These are phyloP conservation scores for Aleiodes leptofemur DNA, from an alignment of 2,888 invertebrate species.

Conservation along the genomic window DNA sequence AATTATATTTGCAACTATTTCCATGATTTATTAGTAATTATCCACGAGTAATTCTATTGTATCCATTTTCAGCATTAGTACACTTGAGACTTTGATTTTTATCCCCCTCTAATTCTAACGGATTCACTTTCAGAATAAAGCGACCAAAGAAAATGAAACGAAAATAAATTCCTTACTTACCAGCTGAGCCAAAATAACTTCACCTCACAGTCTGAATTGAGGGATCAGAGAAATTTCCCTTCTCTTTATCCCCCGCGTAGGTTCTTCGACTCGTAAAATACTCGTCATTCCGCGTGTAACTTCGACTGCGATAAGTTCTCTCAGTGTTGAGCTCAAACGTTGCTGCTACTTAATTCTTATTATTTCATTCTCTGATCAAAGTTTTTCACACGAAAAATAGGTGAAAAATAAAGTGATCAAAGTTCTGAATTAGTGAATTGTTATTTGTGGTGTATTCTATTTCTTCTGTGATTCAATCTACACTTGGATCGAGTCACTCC, in stretches of 20 bases:
- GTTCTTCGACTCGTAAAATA: slow-evolving; percentile 11
- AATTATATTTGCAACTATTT: no score
- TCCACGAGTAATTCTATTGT: no score
- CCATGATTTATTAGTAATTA: no score
- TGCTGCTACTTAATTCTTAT: no score
- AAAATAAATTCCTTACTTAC: slow-evolving; percentile 13
- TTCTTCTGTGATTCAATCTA: neutral
- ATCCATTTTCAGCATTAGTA: no score
- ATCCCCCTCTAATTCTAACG: no score
- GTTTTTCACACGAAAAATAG: neutral
- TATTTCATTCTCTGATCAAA: neutral
- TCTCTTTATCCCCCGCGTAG: neutral
- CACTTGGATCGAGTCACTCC: neutral
- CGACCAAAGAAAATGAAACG: neutral
- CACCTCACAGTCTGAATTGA: slow-evolving; percentile 11
- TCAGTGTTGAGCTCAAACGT: neutral
- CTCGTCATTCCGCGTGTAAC: slow-evolving; percentile 45
- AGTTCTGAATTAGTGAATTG: neutral
- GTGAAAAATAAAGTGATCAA: no score
- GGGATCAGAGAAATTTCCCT: slow-evolving; percentile 28
- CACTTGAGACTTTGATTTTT: no score
- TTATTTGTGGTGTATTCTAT: neutral
- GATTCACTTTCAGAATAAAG: neutral
- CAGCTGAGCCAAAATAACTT: slow-evolving; percentile 18
- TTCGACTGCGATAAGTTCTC: slow-evolving; percentile 34